Conservation (phyloP, 35 echinoderm and acorn worm species). For the Apostichopus parvimensis region DNA sequence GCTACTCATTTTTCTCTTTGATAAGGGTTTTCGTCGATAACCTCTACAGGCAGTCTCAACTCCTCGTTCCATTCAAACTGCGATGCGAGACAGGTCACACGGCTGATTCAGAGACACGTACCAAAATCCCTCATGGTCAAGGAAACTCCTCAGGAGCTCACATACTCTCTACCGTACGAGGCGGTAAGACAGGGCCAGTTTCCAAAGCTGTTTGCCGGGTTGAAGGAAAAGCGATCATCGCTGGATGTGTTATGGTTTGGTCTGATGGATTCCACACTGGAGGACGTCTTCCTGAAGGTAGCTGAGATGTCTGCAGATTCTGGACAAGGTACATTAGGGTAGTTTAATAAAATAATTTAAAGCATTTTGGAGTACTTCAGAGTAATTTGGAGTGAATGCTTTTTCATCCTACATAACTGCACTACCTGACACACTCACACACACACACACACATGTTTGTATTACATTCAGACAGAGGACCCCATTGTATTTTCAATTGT, state of each 20-base stretch:
- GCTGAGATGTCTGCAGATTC: conserved; percentile 77
- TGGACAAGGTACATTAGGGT: conserved; percentile 55
- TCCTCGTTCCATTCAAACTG: conserved; percentile 81
- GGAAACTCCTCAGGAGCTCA: conserved; percentile 75
- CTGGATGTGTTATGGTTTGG: conserved; percentile 78
- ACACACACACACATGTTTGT: too few relatives aligned
- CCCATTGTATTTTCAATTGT: too few relatives aligned
- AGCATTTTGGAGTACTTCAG: neutral
- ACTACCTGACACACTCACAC: too few relatives aligned
- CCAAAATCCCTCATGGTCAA: conserved; percentile 37
- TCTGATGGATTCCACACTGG: conserved; percentile 82
- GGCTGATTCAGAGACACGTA: conserved; percentile 71
- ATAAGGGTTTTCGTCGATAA: conserved; percentile 7
- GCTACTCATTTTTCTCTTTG: neutral
- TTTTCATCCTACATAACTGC: too few relatives aligned
- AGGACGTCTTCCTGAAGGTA: conserved; percentile 96
- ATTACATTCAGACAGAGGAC: too few relatives aligned
- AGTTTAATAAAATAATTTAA: neutral
- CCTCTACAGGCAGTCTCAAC: neutral
- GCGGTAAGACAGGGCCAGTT: conserved; percentile 76
- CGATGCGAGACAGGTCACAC: conserved; percentile 53
- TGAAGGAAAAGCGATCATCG: conserved; percentile 65
- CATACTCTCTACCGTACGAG: conserved; percentile 75
- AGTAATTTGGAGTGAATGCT: too few relatives aligned
- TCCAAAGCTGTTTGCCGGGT: conserved; percentile 64